Evolutionary conservation across 2,113 vertebrate genomes (phyloP).

Genomic region (Fukomys damarensis): DNA sequence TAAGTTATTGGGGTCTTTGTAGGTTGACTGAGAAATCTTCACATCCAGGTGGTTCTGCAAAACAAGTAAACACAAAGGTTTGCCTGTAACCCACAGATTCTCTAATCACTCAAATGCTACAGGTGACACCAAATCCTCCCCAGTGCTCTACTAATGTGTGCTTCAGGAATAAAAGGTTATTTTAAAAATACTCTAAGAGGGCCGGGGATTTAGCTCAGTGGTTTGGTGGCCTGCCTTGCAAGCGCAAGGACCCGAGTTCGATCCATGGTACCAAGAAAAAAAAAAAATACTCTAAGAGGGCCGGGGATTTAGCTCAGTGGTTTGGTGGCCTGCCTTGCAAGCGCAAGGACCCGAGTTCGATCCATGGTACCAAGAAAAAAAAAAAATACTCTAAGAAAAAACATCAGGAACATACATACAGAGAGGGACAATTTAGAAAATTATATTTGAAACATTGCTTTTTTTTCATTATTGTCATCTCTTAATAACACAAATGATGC

Average conservation of each 20-base stretch:
- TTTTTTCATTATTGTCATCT: not conserved
- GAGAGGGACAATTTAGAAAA: not conserved
- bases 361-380: too few relatives aligned
- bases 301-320: too few relatives aligned
- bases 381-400: not conserved
- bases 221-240: too few relatives aligned
- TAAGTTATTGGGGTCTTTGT: constrained; percentile 90
- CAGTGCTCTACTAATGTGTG: not conserved
- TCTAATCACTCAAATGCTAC: not conserved
- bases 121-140: not conserved
- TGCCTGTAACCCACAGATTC: not conserved
- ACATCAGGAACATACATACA: not conserved
- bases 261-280: too few relatives aligned
- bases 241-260: too few relatives aligned
- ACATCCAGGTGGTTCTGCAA: constrained; percentile 88
- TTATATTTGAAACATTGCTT: not conserved
- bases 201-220: too few relatives aligned
- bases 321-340: too few relatives aligned
- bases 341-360: too few relatives aligned
- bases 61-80: constrained; percentile 2
- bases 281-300: too few relatives aligned
- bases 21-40: constrained; percentile 80
- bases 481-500: not conserved
- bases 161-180: not conserved
- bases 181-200: not conserved